These are phyloP conservation scores for Ips typographus DNA, from an alignment of 1,140 invertebrate species.

Conservation along the genomic window DNA sequence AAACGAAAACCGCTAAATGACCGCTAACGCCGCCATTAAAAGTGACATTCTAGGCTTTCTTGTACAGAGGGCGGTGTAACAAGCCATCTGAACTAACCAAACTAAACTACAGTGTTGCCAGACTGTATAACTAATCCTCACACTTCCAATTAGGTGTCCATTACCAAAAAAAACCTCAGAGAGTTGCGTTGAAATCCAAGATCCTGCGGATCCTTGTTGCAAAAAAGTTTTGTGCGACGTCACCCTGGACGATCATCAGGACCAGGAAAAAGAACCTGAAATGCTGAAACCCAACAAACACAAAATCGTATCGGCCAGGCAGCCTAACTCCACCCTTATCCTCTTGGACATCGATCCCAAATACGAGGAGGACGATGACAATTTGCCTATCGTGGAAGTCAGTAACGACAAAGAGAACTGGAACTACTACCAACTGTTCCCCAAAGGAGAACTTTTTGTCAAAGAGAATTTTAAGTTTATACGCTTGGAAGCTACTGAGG, in stretches of 20 bases:
- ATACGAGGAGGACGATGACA: constrained; percentile 43
- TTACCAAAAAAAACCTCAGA: constrained; percentile 59
- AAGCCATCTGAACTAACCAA: not conserved
- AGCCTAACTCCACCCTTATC: constrained; percentile 50
- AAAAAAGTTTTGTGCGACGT: constrained; percentile 81
- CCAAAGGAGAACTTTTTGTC: constrained; percentile 47
- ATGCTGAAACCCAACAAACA: constrained; percentile 25
- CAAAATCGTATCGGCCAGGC: constrained; percentile 50
- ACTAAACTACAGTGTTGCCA: not conserved
- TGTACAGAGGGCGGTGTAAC: no score
- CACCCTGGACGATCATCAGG: constrained; percentile 67
- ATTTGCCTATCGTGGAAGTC: constrained; percentile 47
- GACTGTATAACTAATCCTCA: not conserved
- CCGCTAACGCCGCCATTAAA: no score
- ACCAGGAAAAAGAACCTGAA: constrained; percentile 53
- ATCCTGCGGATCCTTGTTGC: constrained; percentile 80
- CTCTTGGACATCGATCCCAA: constrained; percentile 49
- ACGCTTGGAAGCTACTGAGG: constrained; percentile 44
- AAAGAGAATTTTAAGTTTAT: constrained; percentile 47
- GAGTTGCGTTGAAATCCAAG: constrained; percentile 70
- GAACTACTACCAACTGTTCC: constrained; percentile 49
- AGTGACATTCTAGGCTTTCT: no score
- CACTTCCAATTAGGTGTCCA: constrained; percentile 55
- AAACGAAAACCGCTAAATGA: no score
- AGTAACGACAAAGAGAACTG: constrained; percentile 52